Base-by-base conservation (phyloP, 92 coral and sea anemone genomes). In the Blastomussa wellsi region DNA sequence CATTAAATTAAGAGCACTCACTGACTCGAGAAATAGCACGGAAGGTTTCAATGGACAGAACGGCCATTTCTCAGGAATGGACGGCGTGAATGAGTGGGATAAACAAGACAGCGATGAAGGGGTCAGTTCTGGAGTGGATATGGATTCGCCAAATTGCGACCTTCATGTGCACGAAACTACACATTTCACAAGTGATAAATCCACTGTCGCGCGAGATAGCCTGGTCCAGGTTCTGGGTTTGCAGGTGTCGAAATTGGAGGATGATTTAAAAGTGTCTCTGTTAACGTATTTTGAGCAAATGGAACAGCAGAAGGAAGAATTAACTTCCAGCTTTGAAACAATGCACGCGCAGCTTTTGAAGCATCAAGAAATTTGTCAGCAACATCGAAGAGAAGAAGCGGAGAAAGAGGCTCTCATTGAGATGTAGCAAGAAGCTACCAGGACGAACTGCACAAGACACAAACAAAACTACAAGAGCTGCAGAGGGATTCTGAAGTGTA, bases 231-330 rank as follows among this genome's bases (percentile, higher is more conserved):
- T 85, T 7, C 81, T 94, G 51, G 98, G 98, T 37, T 35, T 92
- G 44, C 95, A 94, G 87, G 95, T 88, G 78, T 90, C 94, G 62
- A 87, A 90, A 88, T 85, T 94, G 2, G 98, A 94, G 72, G 98
- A 94, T 66, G 98, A 94, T 87, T 90, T 94, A 64, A 94, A 92
- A 76, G 86, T 89, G 51, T 90, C 95, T 2, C 66, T 94, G 65
- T 84, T 94, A 26, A 82, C 89, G 70, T 92, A 94, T 86, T 82
- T 94, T 71, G 98, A 94, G 78, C 92, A 94, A 88, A 94, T 94
- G 68, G 98, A 94, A 59, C 62, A 32, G 49, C 95, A 94, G 83
- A 94, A 94, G 70, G 95, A 94, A 39, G 98, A 94, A 55, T 84
- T 94, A 75, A 94, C 92, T 64, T 76, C 89, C 48, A 92, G 95